Evolutionary conservation across 2,888 invertebrate genomes (phyloP).

Genomic region (Lagria hirta): DNA sequence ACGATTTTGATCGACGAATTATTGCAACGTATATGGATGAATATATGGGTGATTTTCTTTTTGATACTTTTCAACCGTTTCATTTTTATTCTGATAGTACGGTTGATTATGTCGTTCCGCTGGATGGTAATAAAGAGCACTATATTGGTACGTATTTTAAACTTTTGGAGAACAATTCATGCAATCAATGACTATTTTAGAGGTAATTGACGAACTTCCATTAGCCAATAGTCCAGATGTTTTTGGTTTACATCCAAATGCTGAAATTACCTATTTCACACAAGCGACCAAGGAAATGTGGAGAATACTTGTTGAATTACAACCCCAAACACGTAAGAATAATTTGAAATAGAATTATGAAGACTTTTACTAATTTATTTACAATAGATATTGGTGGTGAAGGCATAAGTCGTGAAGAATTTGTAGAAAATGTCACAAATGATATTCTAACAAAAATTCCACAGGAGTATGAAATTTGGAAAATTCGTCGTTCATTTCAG

Average conservation of each 20-base stretch:
- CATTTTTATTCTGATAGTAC: conserved; percentile 78
- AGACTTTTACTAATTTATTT: not conserved
- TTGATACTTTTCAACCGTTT: conserved; percentile 88
- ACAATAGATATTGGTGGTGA: conserved; percentile 64
- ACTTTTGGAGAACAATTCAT: too few relatives aligned
- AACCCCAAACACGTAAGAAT: conserved; percentile 80
- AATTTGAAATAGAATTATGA: not conserved
- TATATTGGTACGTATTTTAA: conserved; percentile 63
- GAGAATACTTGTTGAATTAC: conserved; percentile 81
- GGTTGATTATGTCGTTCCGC: conserved; percentile 80
- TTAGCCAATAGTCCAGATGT: conserved; percentile 86
- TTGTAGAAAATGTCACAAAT: conserved; percentile 75
- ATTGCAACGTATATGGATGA: conserved; percentile 89
- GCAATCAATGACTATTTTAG: conserved; percentile 58
- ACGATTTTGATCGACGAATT: conserved; percentile 86
- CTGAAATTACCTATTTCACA: conserved; percentile 92
- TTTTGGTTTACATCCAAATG: conserved; percentile 92
- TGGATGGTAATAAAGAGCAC: conserved; percentile 64
- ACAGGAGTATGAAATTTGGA: conserved; percentile 74
- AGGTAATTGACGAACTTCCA: conserved; percentile 78
- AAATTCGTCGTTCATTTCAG: conserved; percentile 77
- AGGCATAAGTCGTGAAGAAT: conserved; percentile 82
- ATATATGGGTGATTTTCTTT: conserved; percentile 92
- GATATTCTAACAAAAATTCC: conserved; percentile 81
- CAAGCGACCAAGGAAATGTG: conserved; percentile 85